Percentiles rank a stretch among this genome's conserved stretches.
These are phyloP conservation scores for Noctua comes DNA, from an alignment of 2,888 invertebrate genomes.

Conservation along the genomic window DNA sequence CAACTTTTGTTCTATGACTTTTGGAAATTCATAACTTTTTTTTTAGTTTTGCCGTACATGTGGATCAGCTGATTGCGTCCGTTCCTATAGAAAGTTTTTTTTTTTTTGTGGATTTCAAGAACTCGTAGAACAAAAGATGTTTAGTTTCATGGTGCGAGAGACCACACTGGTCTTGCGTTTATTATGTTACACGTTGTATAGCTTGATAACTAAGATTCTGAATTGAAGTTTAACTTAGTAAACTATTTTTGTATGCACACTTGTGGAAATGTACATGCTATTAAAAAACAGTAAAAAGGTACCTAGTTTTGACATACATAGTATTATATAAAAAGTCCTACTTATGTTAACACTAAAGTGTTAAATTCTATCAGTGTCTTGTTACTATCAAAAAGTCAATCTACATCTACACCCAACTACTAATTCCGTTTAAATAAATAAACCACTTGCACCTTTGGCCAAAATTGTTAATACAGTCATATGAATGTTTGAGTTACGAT, in stretches of 20 bases:
- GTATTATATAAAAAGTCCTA: constrained; percentile 42
- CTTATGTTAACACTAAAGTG: constrained; percentile 46
- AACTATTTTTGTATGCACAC: constrained; percentile 41
- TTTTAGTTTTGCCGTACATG: no score
- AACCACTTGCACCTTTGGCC: constrained; percentile 28
- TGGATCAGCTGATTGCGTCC: no score
- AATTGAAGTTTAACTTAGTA: constrained; percentile 36
- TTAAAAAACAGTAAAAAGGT: constrained; percentile 60
- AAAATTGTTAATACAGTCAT: constrained; percentile 27
- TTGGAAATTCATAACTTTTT: no score
- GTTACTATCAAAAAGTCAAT: constrained; percentile 38
- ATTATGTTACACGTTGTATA: no score
- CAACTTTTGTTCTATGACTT: no score
- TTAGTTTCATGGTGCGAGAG: no score
- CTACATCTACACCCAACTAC: constrained; percentile 39
- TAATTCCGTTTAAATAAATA: constrained; percentile 49
- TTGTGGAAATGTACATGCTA: constrained; percentile 51
- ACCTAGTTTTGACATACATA: constrained; percentile 40
- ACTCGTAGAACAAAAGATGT: no score
- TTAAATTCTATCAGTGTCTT: constrained; percentile 54
- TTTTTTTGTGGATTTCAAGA: no score
- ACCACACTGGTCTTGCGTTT: no score
- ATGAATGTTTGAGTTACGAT: background rate
- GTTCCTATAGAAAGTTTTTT: no score
- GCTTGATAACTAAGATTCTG: constrained; percentile 8